phyloP scores from a whole-genome alignment of 2,888 invertebrate genomes.

The Heliconius sara region DNA sequence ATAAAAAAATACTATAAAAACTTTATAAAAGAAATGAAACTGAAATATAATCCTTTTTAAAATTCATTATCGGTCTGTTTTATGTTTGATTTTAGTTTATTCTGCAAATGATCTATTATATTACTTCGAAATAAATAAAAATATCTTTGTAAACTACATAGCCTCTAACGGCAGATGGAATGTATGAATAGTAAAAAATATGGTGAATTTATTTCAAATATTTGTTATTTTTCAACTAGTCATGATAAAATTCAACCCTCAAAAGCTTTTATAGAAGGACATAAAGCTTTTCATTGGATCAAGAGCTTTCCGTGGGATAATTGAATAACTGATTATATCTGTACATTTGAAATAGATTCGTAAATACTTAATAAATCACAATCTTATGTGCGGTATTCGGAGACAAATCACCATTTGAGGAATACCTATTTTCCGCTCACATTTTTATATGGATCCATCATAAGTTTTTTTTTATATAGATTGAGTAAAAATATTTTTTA shows the following conservation, averaged over 20 bases:
- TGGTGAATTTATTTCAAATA: background rate
- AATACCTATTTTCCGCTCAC: background rate
- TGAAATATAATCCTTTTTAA: too few relatives aligned
- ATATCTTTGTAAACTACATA: too few relatives aligned
- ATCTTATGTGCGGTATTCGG: background rate
- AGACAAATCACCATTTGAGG: background rate
- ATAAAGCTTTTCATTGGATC: conserved; percentile 2
- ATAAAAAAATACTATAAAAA: too few relatives aligned
- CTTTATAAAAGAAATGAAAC: too few relatives aligned
- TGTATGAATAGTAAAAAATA: background rate
- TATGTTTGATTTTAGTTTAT: too few relatives aligned
- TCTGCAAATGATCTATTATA: too few relatives aligned
- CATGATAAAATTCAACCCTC: background rate
- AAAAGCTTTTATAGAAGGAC: background rate
- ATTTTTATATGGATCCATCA: background rate
- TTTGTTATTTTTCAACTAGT: conserved; percentile 3
- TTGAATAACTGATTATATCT: conserved; percentile 4
- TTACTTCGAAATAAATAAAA: too few relatives aligned
- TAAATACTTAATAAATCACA: background rate
- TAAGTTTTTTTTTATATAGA: too few relatives aligned
- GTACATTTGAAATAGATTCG: background rate
- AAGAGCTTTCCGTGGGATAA: conserved; percentile 4
- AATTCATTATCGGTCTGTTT: too few relatives aligned
- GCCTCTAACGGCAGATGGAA: background rate
- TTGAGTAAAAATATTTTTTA: too few relatives aligned